Conservation (phyloP, 2,797 vertebrate species). For the Periophthalmus magnuspinnatus region DNA sequence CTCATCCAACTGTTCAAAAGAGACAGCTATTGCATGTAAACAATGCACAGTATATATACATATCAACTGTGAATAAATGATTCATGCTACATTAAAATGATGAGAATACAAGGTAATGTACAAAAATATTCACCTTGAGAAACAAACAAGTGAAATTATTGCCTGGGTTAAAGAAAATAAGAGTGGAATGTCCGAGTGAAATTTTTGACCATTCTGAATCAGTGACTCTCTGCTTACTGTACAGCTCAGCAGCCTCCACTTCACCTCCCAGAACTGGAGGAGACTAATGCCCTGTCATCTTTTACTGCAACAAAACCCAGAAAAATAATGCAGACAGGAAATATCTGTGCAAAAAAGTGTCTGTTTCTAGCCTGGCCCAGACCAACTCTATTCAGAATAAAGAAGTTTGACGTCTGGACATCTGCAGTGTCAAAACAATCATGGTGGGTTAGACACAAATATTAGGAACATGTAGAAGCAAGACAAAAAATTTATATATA, state of each 20-base stretch:
- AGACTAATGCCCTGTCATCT: conserved; percentile 71
- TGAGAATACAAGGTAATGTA: background rate
- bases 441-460: too few species aligned
- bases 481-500: too few species aligned
- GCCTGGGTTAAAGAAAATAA: background rate
- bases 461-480: too few species aligned
- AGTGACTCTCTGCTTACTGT: conserved; percentile 12
- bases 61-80: background rate
- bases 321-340: conserved; percentile 37
- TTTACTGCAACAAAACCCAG: conserved; percentile 59
- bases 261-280: conserved; percentile 51
- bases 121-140: background rate
- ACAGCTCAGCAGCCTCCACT: conserved; percentile 51
- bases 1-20: background rate
- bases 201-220: background rate
- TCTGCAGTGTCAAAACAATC: too few species aligned
- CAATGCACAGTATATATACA: background rate
- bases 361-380: conserved; percentile 4
- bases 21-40: background rate
- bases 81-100: background rate
- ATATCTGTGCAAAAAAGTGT: conserved; percentile 33
- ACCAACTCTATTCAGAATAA: background rate
- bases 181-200: background rate
- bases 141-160: background rate
- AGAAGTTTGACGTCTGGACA: too few species aligned